A percentile compares a stretch with the other conserved stretches of the same genome.
Evolutionary conservation across 2,797 vertebrate species (phyloP).

Genomic region (Telmatherina bonti): DNA sequence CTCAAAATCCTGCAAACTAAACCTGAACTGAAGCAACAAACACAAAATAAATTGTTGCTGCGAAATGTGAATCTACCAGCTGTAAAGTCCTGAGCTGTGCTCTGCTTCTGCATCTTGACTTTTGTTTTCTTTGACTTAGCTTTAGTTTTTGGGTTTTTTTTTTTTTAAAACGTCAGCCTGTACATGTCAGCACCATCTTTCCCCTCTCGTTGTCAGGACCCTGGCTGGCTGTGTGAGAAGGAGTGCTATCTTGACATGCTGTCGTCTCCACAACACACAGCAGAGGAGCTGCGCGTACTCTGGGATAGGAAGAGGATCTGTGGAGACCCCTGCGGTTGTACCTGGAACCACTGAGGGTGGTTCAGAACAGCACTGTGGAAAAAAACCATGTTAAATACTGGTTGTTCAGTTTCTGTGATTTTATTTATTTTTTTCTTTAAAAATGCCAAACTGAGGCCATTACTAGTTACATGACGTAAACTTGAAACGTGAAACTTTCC

Average conservation of each 20-base stretch:
- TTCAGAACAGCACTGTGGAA: slow-evolving; percentile 44
- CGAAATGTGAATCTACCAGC: background rate
- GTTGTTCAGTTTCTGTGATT: slow-evolving; percentile 30
- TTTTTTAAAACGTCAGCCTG: background rate
- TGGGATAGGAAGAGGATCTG: slow-evolving; percentile 89
- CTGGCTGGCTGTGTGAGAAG: slow-evolving; percentile 95
- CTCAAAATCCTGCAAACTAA: background rate
- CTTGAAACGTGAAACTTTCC: slow-evolving; percentile 14
- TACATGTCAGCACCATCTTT: background rate
- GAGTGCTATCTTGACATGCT: slow-evolving; percentile 93
- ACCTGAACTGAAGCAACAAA: background rate
- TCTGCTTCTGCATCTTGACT: background rate
- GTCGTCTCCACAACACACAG: slow-evolving; percentile 94
- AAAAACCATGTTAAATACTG: slow-evolving; percentile 43
- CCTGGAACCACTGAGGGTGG: slow-evolving; percentile 69
- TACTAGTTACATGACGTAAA: slow-evolving; percentile 10
- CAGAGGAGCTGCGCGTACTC: slow-evolving; percentile 86
- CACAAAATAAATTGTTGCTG: background rate
- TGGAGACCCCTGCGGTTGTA: slow-evolving; percentile 92
- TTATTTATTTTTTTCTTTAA: slow-evolving; percentile 6
- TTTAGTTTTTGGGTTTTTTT: background rate
- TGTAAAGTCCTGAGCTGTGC: background rate
- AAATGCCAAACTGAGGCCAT: background rate
- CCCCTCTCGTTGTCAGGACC: slow-evolving; percentile 81
- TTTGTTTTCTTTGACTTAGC: too few species aligned